Evolutionary conservation across 2,797 vertebrate species (phyloP).

Genomic region (Sebastes kiyomatsui): DNA sequence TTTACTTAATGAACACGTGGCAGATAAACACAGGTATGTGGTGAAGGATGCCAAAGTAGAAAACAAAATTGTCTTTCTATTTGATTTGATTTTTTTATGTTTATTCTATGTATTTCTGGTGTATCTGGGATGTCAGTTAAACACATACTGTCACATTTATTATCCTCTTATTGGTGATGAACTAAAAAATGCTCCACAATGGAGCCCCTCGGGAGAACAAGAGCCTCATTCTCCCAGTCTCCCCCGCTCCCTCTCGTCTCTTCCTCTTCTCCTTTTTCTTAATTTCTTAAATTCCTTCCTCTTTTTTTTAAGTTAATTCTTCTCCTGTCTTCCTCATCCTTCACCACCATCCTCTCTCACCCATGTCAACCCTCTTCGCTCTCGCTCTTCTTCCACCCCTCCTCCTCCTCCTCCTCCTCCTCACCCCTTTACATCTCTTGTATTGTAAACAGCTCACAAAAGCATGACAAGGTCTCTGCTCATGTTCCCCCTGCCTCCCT

Average conservation of each 20-base stretch:
- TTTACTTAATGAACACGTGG: constrained; percentile 38
- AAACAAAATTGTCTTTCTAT: neutral
- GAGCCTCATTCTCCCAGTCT: constrained; percentile 22
- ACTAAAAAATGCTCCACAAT: constrained; percentile 65
- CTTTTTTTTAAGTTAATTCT: neutral
- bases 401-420: neutral
- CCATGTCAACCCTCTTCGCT: constrained; percentile 42
- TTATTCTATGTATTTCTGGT: constrained; percentile 10
- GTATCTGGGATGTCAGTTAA: constrained; percentile 20
- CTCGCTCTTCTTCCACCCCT: constrained; percentile 8
- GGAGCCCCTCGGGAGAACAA: constrained; percentile 42
- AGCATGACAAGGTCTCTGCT: constrained; percentile 91
- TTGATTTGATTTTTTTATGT: constrained; percentile 24
- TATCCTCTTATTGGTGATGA: constrained; percentile 57
- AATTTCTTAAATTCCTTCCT: constrained; percentile 3
- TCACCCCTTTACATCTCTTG: constrained; percentile 69
- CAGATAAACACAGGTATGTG: neutral
- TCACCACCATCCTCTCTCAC: constrained; percentile 33
- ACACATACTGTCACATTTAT: constrained; percentile 45
- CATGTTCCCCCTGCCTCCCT: constrained; percentile 85
- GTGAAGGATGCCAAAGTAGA: neutral
- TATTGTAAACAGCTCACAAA: constrained; percentile 86
- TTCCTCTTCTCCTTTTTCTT: constrained; percentile 7
- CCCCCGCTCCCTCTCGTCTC: neutral
- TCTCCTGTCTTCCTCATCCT: constrained; percentile 52